phyloP scores from a whole-genome alignment of 2,888 invertebrate species.

The Zonitis immaculata region DNA sequence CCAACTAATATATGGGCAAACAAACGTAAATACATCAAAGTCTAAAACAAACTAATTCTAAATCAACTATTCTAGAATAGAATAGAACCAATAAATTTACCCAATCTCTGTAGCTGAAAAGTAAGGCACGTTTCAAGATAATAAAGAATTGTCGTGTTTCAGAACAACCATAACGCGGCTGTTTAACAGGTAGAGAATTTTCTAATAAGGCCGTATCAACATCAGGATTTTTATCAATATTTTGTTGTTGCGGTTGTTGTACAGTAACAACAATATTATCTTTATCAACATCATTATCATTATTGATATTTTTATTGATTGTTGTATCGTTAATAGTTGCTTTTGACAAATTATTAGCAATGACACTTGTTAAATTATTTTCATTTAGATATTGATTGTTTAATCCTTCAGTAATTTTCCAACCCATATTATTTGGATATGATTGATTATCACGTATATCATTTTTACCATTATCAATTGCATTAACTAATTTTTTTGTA shows the following conservation, averaged over 20 bases:
- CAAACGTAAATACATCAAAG: slow-evolving; percentile 88
- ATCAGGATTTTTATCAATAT: slow-evolving; percentile 57
- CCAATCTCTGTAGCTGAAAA: slow-evolving; percentile 87
- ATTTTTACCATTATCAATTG: slow-evolving; percentile 78
- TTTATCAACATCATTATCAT: slow-evolving; percentile 58
- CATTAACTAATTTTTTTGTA: slow-evolving; percentile 74
- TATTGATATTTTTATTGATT: slow-evolving; percentile 51
- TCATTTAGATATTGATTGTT: slow-evolving; percentile 46
- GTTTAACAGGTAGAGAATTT: slow-evolving; percentile 55
- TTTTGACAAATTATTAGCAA: slow-evolving; percentile 48
- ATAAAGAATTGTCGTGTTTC: slow-evolving; percentile 82
- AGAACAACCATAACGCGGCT: slow-evolving; percentile 76
- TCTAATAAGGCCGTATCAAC: slow-evolving; percentile 66
- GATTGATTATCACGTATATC: slow-evolving; percentile 72
- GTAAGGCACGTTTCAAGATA: slow-evolving; percentile 75
- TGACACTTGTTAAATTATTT: slow-evolving; percentile 29
- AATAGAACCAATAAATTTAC: slow-evolving; percentile 52
- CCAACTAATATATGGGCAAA: slow-evolving; percentile 93
- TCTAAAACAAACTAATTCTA: slow-evolving; percentile 55
- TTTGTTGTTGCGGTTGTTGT: not conserved
- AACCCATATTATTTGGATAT: slow-evolving; percentile 55
- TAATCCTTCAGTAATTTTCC: slow-evolving; percentile 42
- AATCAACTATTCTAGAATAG: too few species aligned
- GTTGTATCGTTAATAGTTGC: slow-evolving; percentile 49
- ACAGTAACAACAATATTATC: slow-evolving; percentile 34